Conservation (phyloP, 1,140 invertebrate genomes). For the Elymnias hypermnestra region DNA sequence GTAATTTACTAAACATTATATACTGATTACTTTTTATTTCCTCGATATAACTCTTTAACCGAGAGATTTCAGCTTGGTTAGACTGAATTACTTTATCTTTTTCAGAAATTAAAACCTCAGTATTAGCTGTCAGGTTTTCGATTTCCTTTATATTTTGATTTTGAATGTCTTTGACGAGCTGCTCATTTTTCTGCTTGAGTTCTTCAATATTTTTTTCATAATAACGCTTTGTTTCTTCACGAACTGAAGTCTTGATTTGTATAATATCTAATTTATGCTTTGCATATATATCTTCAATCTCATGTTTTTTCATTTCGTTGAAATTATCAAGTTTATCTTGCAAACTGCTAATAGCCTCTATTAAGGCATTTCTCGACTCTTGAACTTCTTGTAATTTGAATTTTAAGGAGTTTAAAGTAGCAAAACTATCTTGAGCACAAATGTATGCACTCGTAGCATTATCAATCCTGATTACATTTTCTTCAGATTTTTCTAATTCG, state of each 20-base stretch:
- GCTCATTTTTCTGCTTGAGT: conserved; percentile 35
- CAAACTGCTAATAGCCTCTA: conserved; percentile 37
- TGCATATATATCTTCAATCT: conserved; percentile 45
- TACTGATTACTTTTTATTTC: conserved; percentile 38
- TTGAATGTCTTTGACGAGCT: conserved; percentile 32
- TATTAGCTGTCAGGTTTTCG: conserved; percentile 20
- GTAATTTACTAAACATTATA: conserved; percentile 32
- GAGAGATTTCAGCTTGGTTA: conserved; percentile 39
- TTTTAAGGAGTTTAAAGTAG: conserved; percentile 35
- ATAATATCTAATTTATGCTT: conserved; percentile 50
- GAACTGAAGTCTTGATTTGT: conserved; percentile 29
- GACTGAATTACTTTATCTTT: conserved; percentile 41
- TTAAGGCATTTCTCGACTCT: conserved; percentile 35
- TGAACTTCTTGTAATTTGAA: conserved; percentile 43
- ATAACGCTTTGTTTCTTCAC: conserved; percentile 31
- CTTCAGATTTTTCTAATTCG: conserved; percentile 14
- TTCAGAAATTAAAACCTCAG: conserved; percentile 31
- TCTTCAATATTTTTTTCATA: conserved; percentile 45
- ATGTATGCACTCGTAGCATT: conserved; percentile 31
- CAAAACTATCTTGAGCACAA: conserved; percentile 26
- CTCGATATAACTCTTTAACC: conserved; percentile 34
- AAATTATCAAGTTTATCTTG: conserved; percentile 42
- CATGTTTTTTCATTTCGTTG: conserved; percentile 39
- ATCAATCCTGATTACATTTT: conserved; percentile 31
- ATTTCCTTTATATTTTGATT: conserved; percentile 24